Percentiles rank a stretch among this genome's conserved stretches.
phyloP scores from a whole-genome alignment of 2,888 invertebrate genomes.

The Eupithecia insigniata region DNA sequence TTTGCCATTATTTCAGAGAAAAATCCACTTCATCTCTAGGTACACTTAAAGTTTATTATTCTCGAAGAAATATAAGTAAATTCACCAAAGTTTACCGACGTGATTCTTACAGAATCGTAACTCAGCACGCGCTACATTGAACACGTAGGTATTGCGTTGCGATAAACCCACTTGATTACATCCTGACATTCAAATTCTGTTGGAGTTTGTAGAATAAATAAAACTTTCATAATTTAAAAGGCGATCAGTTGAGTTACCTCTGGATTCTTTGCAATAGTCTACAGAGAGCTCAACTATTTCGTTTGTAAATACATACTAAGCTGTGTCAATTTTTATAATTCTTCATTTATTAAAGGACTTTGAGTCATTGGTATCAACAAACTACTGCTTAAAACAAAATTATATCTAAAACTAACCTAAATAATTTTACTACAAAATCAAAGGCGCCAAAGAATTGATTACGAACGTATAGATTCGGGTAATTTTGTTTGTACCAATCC shows the following conservation, averaged over 20 bases:
- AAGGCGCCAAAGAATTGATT: not conserved
- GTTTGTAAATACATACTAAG: not conserved
- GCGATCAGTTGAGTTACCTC: not conserved
- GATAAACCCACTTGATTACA: slow-evolving; percentile 44
- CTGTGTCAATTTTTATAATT: not conserved
- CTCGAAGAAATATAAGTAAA: not conserved
- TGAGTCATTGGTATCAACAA: too few species aligned
- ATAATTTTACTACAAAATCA: too few species aligned
- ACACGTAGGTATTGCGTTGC: slow-evolving; percentile 41
- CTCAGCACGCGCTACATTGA: slow-evolving; percentile 2
- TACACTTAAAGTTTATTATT: not conserved
- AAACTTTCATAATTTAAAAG: not conserved
- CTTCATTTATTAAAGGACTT: too few species aligned
- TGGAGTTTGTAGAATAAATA: not conserved
- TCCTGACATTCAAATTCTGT: slow-evolving; percentile 36
- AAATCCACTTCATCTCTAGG: not conserved
- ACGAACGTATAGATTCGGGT: not conserved
- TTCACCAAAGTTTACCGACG: not conserved
- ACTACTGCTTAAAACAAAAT: too few species aligned
- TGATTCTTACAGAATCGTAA: slow-evolving; percentile 17
- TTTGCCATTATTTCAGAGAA: not conserved
- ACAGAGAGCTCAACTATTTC: not conserved
- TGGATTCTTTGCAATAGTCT: not conserved
- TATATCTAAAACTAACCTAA: too few species aligned
- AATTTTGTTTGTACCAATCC: not conserved